Conservation (phyloP, 1,140 invertebrate genomes). For the Meloidogyne exigua region DNA sequence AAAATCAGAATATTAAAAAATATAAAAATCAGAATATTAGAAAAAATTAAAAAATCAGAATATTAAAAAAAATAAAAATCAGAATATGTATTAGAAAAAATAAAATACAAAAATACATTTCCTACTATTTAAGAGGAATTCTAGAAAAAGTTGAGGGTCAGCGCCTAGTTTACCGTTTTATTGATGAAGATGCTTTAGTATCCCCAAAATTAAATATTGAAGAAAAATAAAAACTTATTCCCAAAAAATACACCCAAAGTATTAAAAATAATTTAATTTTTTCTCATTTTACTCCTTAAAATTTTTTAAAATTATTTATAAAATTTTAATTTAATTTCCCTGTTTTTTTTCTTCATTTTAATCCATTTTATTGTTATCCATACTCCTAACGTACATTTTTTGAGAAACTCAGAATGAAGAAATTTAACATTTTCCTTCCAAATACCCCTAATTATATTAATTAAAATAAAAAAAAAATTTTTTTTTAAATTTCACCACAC, state of each 20-base stretch:
- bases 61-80: neutral
- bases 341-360: slow-evolving; percentile 13
- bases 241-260: neutral
- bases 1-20: no score
- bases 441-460: slow-evolving; percentile 9
- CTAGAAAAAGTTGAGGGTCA: slow-evolving; percentile 98
- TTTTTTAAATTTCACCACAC: slow-evolving; percentile 2
- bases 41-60: no score
- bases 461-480: neutral
- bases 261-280: no score
- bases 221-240: slow-evolving; percentile 10
- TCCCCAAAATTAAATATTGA: neutral
- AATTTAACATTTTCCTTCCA: neutral
- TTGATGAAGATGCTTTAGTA: slow-evolving; percentile 69
- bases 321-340: neutral
- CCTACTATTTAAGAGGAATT: slow-evolving; percentile 74
- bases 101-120: neutral
- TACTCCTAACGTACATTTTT: slow-evolving; percentile 26
- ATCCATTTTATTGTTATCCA: slow-evolving; percentile 33
- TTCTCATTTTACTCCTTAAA: no score
- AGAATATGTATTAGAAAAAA: neutral
- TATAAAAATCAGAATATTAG: no score
- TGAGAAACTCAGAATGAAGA: slow-evolving; percentile 21
- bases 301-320: neutral
- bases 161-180: slow-evolving; percentile 96